Conservation (phyloP, 1,140 invertebrate species). For the Sycophaga agraensis region DNA sequence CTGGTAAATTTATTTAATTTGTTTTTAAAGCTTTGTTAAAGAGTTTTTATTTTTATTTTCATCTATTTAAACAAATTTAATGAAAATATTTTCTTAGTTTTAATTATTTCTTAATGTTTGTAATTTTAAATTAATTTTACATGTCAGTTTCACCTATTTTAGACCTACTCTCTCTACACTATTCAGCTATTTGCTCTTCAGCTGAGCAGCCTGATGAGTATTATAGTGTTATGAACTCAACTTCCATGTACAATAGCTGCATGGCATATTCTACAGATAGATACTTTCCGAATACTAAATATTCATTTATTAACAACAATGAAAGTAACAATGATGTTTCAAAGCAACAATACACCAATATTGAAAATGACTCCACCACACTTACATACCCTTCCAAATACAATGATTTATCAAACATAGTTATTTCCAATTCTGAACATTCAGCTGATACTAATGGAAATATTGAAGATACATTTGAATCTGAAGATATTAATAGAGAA, state of each 20-base stretch:
- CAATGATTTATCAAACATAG: constrained; percentile 36
- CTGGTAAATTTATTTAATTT: constrained; percentile 34
- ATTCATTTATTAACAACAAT: constrained; percentile 46
- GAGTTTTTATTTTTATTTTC: neutral
- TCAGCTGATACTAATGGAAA: constrained; percentile 48
- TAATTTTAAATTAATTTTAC: constrained; percentile 26
- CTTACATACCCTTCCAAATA: constrained; percentile 39
- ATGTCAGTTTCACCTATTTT: constrained; percentile 28
- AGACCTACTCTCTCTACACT: constrained; percentile 51
- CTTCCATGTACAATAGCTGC: constrained; percentile 42
- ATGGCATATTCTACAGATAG: constrained; percentile 36
- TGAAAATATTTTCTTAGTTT: neutral
- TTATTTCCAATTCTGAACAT: constrained; percentile 36
- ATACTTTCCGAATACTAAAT: constrained; percentile 42
- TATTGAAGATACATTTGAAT: constrained; percentile 44
- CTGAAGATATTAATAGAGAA: constrained; percentile 42
- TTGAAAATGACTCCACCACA: constrained; percentile 39
- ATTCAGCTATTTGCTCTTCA: constrained; percentile 45
- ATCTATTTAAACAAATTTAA: neutral
- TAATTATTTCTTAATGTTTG: constrained; percentile 5
- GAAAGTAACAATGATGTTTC: constrained; percentile 42
- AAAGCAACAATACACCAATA: constrained; percentile 36
- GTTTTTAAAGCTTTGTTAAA: neutral
- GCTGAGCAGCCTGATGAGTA: constrained; percentile 46
- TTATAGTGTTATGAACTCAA: constrained; percentile 48